Base-by-base conservation (phyloP, 2,113 vertebrate genomes). In the Thinocorus orbignyianus region DNA sequence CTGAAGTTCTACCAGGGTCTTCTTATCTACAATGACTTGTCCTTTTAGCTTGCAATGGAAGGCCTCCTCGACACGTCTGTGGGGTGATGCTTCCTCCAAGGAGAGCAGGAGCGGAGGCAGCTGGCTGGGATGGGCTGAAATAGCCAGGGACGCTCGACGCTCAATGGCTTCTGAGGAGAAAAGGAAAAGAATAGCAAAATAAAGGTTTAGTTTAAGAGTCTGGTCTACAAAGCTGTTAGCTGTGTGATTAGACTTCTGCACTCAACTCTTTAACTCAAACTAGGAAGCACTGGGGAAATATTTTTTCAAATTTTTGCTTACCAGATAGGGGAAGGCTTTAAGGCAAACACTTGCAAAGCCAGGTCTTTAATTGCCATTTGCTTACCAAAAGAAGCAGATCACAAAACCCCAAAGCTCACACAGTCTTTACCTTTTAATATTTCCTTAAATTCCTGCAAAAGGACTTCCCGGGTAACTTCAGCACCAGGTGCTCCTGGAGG, bases 1-100 rank as follows among this genome's bases (percentile, higher is more conserved):
- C 90, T 98, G 98, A 39, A 99, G 98, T 66, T 99, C 99, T 85
- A 98, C 98, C 98, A 99, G 96, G 2, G 99, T 99, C 96, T 98
- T 99, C 98, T 99, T 99, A 88, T 99, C 99, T 78, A 99, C 98
- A 9, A 97, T 33, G 15, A 99, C 96, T 0, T 98, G 99, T 16
- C 98, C 99, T 74, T 98, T 98, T 79, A 99, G 98, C 82, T 97
- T 98, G 97, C 99, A 99, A 87, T 99, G 99, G 94, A 99, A 99
- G 3, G 99, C 99, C 80, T 99, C 98, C 17, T 98, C 97, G 37
- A 99, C 97, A 14, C 98, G 97, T 33, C 95, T 92, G 85, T 93
- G 98, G 17, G 98, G 95, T 11, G 98, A 97, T 5, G 88, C 84
- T 25, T 98, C 98, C 88, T 99, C 96, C 61, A 98, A 87, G 72